Evolutionary conservation across 2,113 vertebrate genomes (phyloP).

Genomic region (Corydoras maculifer): DNA sequence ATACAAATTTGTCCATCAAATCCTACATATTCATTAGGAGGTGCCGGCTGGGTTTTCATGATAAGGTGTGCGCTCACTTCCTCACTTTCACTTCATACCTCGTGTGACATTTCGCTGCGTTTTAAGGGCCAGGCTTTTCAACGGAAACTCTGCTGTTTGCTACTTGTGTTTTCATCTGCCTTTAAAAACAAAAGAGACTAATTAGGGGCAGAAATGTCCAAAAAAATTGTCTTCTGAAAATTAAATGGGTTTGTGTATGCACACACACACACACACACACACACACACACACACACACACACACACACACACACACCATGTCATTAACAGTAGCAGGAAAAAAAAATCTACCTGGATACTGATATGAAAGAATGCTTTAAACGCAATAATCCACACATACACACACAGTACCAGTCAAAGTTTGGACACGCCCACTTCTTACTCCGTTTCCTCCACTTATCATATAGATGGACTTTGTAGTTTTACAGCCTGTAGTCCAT

Average conservation of each 20-base stretch:
- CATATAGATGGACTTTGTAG: no score
- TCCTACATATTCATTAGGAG: constrained; percentile 25
- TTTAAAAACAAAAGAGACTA: constrained; percentile 40
- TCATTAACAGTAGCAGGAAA: no score
- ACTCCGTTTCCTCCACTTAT: no score
- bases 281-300: no score
- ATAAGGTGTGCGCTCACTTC: constrained; percentile 33
- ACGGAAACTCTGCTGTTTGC: constrained; percentile 15
- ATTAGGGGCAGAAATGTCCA: constrained; percentile 33
- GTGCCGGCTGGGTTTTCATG: constrained; percentile 29
- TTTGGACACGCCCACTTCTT: no score
- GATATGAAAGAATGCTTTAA: no score
- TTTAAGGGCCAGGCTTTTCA: constrained; percentile 26
- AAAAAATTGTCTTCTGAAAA: constrained; percentile 14
- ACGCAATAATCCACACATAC: no score
- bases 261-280: no score
- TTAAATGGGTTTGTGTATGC: not conserved
- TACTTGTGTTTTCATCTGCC: constrained; percentile 36
- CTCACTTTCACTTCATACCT: constrained; percentile 22
- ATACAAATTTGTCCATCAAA: constrained; percentile 19
- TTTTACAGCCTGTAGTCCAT: no score
- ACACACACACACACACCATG: no score
- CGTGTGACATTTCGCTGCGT: constrained; percentile 36
- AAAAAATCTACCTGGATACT: no score
- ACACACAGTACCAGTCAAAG: no score